Percentiles rank a stretch among this genome's conserved stretches.
Evolutionary conservation across 92 coral and sea anemone genomes (phyloP).

Genomic region (Siderastrea radians): DNA sequence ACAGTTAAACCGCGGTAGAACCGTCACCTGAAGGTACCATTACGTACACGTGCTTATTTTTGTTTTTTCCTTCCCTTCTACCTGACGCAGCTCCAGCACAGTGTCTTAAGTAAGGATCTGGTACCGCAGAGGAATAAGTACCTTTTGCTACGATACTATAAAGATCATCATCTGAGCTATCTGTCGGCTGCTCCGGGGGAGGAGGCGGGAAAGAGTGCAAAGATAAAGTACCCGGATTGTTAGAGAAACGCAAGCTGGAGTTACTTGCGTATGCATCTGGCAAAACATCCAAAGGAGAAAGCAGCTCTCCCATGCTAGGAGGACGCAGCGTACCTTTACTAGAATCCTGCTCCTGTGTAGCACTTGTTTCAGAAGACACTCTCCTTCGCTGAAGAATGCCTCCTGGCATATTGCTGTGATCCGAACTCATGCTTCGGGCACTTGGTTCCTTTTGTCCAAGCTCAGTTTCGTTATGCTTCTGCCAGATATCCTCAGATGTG

Average conservation of each 20-base stretch:
- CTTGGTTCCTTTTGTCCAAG: not conserved
- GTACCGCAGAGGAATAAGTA: slow-evolving; percentile 79
- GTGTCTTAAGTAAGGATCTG: slow-evolving; percentile 67
- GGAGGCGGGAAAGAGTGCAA: slow-evolving; percentile 71
- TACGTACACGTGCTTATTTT: slow-evolving; percentile 38
- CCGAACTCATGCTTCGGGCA: not conserved
- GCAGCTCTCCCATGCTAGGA: slow-evolving; percentile 72
- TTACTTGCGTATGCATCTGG: slow-evolving; percentile 45
- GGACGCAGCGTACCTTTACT: slow-evolving; percentile 54
- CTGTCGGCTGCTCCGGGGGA: slow-evolving; percentile 83
- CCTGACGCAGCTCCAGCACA: slow-evolving; percentile 7
- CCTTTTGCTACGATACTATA: slow-evolving; percentile 97
- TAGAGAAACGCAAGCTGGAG: slow-evolving; percentile 47
- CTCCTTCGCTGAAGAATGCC: slow-evolving; percentile 7
- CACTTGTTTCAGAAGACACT: slow-evolving; percentile 23
- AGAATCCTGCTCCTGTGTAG: not conserved
- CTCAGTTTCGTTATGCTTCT: not conserved
- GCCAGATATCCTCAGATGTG: slow-evolving; percentile 26
- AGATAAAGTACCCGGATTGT: slow-evolving; percentile 28
- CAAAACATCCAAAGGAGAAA: slow-evolving; percentile 84
- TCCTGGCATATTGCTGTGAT: slow-evolving; percentile 2
- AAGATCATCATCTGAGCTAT: slow-evolving; percentile 95
- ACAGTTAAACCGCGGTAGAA: slow-evolving; percentile 39
- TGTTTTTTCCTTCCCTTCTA: slow-evolving; percentile 28
- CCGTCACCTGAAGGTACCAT: slow-evolving; percentile 44